phyloP scores from a whole-genome alignment of 2,797 vertebrate genomes.

The Gambusia yucatana region DNA sequence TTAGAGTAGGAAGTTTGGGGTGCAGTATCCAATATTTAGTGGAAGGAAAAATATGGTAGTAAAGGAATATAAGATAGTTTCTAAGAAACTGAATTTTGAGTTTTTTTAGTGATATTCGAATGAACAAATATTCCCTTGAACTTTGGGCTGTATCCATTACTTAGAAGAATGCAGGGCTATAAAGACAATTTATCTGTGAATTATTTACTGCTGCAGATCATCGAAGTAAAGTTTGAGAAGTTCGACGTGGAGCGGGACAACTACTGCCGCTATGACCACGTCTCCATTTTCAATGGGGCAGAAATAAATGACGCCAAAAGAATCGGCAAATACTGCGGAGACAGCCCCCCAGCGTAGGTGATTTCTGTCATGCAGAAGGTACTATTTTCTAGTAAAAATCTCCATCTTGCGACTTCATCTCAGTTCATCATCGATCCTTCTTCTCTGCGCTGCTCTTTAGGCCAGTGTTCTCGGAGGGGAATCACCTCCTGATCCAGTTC shows the following conservation, averaged over 20 bases:
- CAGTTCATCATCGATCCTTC: slow-evolving; percentile 25
- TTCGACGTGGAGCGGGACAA: slow-evolving; percentile 98
- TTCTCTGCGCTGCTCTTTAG: slow-evolving; percentile 72
- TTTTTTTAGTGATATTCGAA: not conserved
- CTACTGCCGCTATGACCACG: slow-evolving; percentile 96
- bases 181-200: slow-evolving; percentile 14
- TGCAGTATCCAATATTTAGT: not conserved
- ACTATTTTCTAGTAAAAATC: not conserved
- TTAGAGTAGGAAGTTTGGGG: not conserved
- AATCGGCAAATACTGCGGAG: slow-evolving; percentile 96
- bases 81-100: not conserved
- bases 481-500: slow-evolving; percentile 96
- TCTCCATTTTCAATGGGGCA: slow-evolving; percentile 93
- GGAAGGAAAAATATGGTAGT: not conserved
- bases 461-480: slow-evolving; percentile 92
- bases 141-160: not conserved
- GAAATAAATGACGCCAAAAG: slow-evolving; percentile 94
- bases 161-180: slow-evolving; percentile 3
- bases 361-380: slow-evolving; percentile 40
- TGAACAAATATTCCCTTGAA: not conserved
- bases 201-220: slow-evolving; percentile 76
- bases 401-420: not conserved
- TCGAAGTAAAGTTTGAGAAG: slow-evolving; percentile 97
- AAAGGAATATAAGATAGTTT: not conserved
- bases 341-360: slow-evolving; percentile 95